Base-by-base conservation (phyloP, 2,888 invertebrate species). In the Dendrolimus pini region DNA sequence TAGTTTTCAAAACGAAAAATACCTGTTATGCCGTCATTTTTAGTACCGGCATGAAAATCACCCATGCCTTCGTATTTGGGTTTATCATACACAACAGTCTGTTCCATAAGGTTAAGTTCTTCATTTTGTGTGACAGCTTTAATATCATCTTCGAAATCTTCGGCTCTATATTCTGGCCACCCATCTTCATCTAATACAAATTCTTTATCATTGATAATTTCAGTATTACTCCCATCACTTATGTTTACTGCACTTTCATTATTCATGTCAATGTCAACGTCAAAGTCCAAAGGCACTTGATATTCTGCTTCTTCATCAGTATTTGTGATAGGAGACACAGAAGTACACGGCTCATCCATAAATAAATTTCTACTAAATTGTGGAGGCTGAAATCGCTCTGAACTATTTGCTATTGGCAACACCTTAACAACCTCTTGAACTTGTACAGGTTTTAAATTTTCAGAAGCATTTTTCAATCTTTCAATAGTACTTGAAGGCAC, bases 21-120 rank as follows among this genome's bases (percentile, higher is more conserved):
- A 87, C 91, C 93, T 61, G 94, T 94, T 0, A 93, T 90, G 0
- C 94, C 95, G 78, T 95, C 94, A 75, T 95, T 94, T 64, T 91
- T 87, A 13, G 93, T 92, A 60, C 93, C 91, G 7, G 91, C 92
- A 58, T 91, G 88, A 66, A 94, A 94, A 61, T 91, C 85, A 0
- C 93, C 93, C 73, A 91, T 89, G 1, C 85, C 87, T 60, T 84
- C 83, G 65, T 90, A 85, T 61, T 84, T 85, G 0, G 75, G 62
- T 67, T 0, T 60, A n/a, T 72, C 74, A 41, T 71, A 65, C 7
- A 67, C 64, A 1, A 75, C 60, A 1, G 80, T 70, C 41, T 81
- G 70, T 41, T 86, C 85, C 80, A 78, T 81, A 60, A 81, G 65
- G 65, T 79, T 78, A 0, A 82, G 67, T 12, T 78, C 77, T 14